Base-by-base conservation (phyloP, 1,140 invertebrate genomes). In the Glomeris maerens region DNA sequence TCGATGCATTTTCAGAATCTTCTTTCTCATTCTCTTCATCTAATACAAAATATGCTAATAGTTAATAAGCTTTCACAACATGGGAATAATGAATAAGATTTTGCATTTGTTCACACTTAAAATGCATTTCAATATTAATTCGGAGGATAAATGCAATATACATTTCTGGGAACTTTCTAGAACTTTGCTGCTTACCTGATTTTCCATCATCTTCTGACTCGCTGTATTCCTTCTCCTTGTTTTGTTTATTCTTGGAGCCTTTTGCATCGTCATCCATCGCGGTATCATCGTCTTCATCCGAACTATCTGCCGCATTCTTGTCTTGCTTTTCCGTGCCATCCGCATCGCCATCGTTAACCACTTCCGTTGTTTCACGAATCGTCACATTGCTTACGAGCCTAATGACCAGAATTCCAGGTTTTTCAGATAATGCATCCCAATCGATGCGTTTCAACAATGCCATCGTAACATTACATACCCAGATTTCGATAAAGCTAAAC, bases 301-400 rank as follows among this genome's bases (percentile, higher is more conserved):
- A 54, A n/a, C 57, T 73, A 57, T 75, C 73, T 50, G 74, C 68
- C 26, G 61, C 64, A 14, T 61, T 58, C 52, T 64, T 57, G 31
- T 60, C 62, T 2, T 66, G 66, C 26, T 68, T 67, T 21, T 68
- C 64, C 2, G 64, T 68, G 48, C 64, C 63, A 17, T 50, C 52
- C 26, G 48, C 60, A 14, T 52, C 59, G 22, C 67, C 67, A 3
- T 59, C 60, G 27, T 62, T 55, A 20, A 55, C 59, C 27, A 66
- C 64, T 36, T 60, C 62, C 17, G 66, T 64, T 49, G 69, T 67
- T 26, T 68, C 55, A 13, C 20, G 5, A 3, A 25, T 10, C 20
- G 25, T 47, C 5, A 26, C 46, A 47, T 10, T 42, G 7, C 20
- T 26, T n/a, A 53, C 31, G 10, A 53, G 44, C 10, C 52, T 53